Evolutionary conservation across 2,888 invertebrate genomes (phyloP), one percentile per base, ranked within the genome.

Genomic region (Mythimna vitellina): DNA sequence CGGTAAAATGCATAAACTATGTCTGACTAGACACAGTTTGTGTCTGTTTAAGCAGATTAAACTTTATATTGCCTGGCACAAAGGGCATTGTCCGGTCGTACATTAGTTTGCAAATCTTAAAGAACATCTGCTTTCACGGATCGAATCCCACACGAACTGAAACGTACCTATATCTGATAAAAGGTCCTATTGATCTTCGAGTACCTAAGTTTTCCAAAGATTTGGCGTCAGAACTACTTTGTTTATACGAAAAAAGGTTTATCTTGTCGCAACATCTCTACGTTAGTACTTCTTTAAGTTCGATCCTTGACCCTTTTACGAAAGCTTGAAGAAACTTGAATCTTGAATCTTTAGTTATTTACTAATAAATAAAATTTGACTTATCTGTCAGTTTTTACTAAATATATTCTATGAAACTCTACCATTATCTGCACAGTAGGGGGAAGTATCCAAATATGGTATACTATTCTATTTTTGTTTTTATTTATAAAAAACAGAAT

Each of bases 161-260:
- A 82, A 84, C 83, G 85, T 35, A 35, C 82, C 83, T 78, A 78
- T 85, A 86, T 88, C 86, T 81, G 86, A 87, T 89, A 87, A 83
- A 74, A 70, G 70, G 61, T 66, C 69, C 66, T 77, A 76, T 73
- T 70, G 60, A 72, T 72, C 60, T 81, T 70, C 35, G 62, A 65
- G 46, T 8, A 29, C 29, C 29, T 3, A 29, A 79, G 75, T 79
- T 80, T 60, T 46, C 46, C 70, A 60, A 69, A 70, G 63, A 68
- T 71, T 46, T 29, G 3, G 65, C 66, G 67, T 78, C 65, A 76
- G 65, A 73, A 82, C 68, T 79, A 73, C 66, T 76, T 81, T 82
- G 71, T 85, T 76, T 82, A 75, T 76, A 64, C 17, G 46, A 20
- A 46, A 46, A 72, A 70, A 75, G 66, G 53, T 51, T 70, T 64